Base-by-base conservation (phyloP, 1,140 invertebrate species). In the Drusus annulatus region DNA sequence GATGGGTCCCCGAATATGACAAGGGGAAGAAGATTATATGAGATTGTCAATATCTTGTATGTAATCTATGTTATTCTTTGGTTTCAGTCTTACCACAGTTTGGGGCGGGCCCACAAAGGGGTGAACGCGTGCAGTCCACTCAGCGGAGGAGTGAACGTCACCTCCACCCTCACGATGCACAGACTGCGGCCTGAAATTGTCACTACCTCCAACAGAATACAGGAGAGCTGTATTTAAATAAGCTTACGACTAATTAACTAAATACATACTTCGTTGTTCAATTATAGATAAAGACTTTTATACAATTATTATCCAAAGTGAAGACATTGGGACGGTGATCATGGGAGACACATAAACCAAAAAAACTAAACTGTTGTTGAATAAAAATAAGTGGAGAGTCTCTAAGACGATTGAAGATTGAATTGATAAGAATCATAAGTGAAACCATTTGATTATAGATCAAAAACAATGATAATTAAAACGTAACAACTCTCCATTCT, bases 151-250 rank as follows among this genome's bases (percentile, higher is more conserved):
- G 84, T 88, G 31, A 87, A 88, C n/a, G 91, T 92, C 84, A 92
- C 91, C 85, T 92, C 91, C 84, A 91, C 91, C 50, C 86, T 92
- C 23, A 92, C 91, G 13, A 91, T 91, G 81, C 92, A 92, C 84
- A 89, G 92, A 74, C 89, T 92, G 83, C 91, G 93, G 80, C 94
- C 94, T 54, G 94, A 95, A 88, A 93, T 95, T 71, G 94, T 96
- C 79, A 95, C 94, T 82, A 94, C 94, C 63, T 95, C 94, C 60
- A 95, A 95, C 90, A 92, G 94, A 84, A 94, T 95, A 88, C 94
- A 96, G 88, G 94, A 96, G 90, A 95, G 94, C 90, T 96, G 94
- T 93, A 96, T 96, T 94, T 95, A 95, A 93, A 84, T 17, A 50
- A 21, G 15, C 50, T 56, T 60, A 21, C 68, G 45, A 21, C 58